phyloP scores from a whole-genome alignment of 2,888 invertebrate species.

The Cynaeus angustus region DNA sequence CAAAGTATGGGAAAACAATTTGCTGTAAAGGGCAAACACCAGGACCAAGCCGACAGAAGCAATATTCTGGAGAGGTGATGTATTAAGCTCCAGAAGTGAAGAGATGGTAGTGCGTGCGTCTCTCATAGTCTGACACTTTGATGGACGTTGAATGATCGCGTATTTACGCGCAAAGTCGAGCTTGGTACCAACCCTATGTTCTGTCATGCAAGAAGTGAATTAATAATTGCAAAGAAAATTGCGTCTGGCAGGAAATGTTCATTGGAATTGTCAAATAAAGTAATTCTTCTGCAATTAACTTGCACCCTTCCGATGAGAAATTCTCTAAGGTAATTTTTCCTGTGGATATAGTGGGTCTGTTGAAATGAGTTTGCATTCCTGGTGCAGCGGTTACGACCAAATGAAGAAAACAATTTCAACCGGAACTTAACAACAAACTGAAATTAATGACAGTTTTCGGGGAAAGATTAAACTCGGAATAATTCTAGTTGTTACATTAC shows the following conservation, averaged over 20 bases:
- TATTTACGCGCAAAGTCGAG: slow-evolving; percentile 64
- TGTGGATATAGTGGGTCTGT: slow-evolving; percentile 2
- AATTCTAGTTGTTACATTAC: too few relatives aligned
- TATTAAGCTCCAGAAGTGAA: slow-evolving; percentile 56
- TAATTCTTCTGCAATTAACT: slow-evolving; percentile 42
- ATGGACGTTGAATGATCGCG: slow-evolving; percentile 67
- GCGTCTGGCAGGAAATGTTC: slow-evolving; percentile 36
- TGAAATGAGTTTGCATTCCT: slow-evolving; percentile 41
- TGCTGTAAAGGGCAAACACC: slow-evolving; percentile 30
- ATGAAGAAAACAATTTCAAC: slow-evolving; percentile 37
- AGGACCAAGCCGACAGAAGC: slow-evolving; percentile 48
- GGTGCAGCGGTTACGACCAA: slow-evolving; percentile 32
- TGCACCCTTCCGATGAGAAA: slow-evolving; percentile 28
- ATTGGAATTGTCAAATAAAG: slow-evolving; percentile 41
- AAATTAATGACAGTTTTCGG: slow-evolving; percentile 17
- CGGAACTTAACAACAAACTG: slow-evolving; percentile 23
- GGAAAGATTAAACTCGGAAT: slow-evolving; percentile 1
- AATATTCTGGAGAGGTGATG: slow-evolving; percentile 51
- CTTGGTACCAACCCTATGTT: slow-evolving; percentile 50
- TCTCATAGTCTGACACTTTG: slow-evolving; percentile 63
- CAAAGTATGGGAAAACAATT: slow-evolving; percentile 52
- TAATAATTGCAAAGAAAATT: slow-evolving; percentile 48
- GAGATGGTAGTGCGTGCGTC: slow-evolving; percentile 62
- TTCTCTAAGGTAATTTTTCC: slow-evolving; percentile 32
- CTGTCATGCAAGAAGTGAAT: slow-evolving; percentile 48